phyloP scores from a whole-genome alignment of 2,888 invertebrate genomes.

The Carpatolechia fugitivella region DNA sequence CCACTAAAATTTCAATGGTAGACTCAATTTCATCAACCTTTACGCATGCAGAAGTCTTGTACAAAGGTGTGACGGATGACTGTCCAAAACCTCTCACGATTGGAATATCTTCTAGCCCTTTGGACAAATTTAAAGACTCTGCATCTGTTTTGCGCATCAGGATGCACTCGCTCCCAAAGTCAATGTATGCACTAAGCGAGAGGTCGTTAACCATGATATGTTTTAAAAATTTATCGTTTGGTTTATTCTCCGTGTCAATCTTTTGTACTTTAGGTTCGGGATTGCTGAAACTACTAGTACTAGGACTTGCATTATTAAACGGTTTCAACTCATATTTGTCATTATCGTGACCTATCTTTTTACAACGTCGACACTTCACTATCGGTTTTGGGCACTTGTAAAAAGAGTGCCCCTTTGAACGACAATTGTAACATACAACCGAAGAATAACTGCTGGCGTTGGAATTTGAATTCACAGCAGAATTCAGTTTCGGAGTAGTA shows the following conservation, averaged over 20 bases:
- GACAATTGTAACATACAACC: constrained; percentile 9
- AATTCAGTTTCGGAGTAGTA: neutral
- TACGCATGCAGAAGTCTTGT: neutral
- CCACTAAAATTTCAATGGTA: neutral
- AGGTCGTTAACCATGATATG: neutral
- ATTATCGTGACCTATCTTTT: constrained; percentile 6
- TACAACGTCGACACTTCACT: constrained; percentile 11
- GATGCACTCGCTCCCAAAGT: too few relatives aligned
- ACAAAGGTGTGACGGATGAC: neutral
- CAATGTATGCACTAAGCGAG: neutral
- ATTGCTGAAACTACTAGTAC: neutral
- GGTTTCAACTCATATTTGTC: neutral
- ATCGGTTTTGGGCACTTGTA: constrained; percentile 11
- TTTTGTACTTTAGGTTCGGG: neutral
- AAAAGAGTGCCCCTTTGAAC: constrained; percentile 4
- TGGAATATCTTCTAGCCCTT: neutral
- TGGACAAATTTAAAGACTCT: too few relatives aligned
- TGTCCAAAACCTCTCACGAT: constrained; percentile 16
- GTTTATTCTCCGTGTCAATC: neutral
- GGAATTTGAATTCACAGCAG: neutral
- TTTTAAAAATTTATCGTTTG: constrained; percentile 8
- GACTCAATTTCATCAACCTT: constrained; percentile 16
- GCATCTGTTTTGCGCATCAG: too few relatives aligned
- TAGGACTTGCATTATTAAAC: neutral
- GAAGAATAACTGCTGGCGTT: neutral